phyloP scores from a whole-genome alignment of 2,113 vertebrate species.

The Athene cunicularia region DNA sequence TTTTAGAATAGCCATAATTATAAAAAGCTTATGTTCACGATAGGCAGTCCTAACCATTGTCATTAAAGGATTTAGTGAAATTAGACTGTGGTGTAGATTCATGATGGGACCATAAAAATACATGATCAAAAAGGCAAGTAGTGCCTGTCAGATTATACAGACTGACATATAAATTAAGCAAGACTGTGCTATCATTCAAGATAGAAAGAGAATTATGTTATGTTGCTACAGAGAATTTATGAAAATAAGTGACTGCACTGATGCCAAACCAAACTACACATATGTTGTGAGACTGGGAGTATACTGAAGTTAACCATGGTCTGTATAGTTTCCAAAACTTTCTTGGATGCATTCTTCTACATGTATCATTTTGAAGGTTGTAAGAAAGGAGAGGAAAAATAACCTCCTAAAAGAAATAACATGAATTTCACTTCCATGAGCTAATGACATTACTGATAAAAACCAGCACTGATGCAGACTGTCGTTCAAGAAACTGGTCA shows the following conservation, averaged over 20 bases:
- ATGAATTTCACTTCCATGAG: not conserved
- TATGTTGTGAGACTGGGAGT: fast-evolving
- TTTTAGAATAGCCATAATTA: not conserved
- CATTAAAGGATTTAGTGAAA: not conserved
- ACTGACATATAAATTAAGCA: not conserved
- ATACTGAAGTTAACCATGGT: not conserved
- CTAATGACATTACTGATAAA: not conserved
- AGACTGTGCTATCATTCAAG: not conserved
- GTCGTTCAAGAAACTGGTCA: not conserved
- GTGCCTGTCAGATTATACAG: not conserved
- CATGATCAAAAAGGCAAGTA: not conserved
- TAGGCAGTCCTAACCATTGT: not conserved
- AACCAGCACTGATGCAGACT: fast-evolving
- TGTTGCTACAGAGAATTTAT: not conserved
- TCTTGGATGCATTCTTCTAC: not conserved
- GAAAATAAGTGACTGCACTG: not conserved
- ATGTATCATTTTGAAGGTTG: not conserved
- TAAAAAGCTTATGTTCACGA: not conserved
- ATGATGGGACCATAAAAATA: not conserved
- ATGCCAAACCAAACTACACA: not conserved
- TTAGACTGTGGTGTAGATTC: not conserved
- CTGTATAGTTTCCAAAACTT: not conserved
- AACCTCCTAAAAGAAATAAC: not conserved
- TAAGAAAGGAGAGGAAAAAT: not conserved
- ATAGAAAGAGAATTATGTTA: not conserved